Percentiles rank a stretch among this genome's conserved stretches.
These are phyloP conservation scores for Papilio helenus DNA, from an alignment of 1,140 invertebrate species.

Conservation along the genomic window DNA sequence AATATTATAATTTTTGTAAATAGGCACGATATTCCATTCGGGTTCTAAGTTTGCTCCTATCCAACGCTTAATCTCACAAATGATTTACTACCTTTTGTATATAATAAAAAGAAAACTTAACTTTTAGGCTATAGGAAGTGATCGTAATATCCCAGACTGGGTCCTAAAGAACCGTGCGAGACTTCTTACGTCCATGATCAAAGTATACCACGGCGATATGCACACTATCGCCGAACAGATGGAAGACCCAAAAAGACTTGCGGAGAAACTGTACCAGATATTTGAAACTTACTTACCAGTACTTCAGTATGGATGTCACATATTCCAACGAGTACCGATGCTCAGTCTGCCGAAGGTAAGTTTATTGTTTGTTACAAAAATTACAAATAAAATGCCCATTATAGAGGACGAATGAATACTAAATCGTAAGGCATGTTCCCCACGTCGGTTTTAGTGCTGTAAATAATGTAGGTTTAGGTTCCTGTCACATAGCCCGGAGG, in stretches of 20 bases:
- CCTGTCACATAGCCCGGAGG: too few species aligned
- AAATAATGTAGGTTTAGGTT: too few species aligned
- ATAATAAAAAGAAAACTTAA: background rate
- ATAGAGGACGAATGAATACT: too few species aligned
- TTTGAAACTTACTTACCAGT: conserved; percentile 93
- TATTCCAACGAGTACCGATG: conserved; percentile 90
- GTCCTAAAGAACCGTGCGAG: conserved; percentile 89
- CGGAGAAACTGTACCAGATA: conserved; percentile 91
- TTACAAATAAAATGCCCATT: too few species aligned
- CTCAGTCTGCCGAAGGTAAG: conserved; percentile 90
- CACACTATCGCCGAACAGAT: conserved; percentile 86
- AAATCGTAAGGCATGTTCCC: too few species aligned
- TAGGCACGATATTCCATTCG: too few species aligned
- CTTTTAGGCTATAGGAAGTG: conserved; percentile 90
- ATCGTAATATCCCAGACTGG: conserved; percentile 91
- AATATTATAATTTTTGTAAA: too few species aligned
- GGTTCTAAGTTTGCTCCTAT: background rate
- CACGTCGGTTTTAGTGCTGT: too few species aligned
- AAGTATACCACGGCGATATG: conserved; percentile 91
- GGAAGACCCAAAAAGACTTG: conserved; percentile 85
- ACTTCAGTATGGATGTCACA: conserved; percentile 89
- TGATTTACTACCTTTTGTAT: background rate
- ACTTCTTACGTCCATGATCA: conserved; percentile 87
- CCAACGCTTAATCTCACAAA: background rate
- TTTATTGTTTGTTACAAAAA: too few species aligned